Conservation (phyloP, 2,888 invertebrate species). For the Cotesia congregata region DNA sequence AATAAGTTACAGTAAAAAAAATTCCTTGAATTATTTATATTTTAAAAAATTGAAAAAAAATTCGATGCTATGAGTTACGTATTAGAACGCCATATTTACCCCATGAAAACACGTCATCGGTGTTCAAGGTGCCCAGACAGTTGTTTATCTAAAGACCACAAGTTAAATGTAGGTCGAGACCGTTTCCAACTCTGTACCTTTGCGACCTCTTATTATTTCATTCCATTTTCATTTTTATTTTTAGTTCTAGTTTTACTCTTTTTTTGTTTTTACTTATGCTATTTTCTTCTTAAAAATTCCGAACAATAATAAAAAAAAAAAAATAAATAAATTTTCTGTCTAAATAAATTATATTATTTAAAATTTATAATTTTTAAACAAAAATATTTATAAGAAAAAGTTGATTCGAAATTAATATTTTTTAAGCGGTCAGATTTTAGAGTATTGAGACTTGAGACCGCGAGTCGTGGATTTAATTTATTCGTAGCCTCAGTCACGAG, state of each 20-base stretch:
- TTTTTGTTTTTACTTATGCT: background rate
- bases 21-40: too few species aligned
- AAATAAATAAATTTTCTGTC: background rate
- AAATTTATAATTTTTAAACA: too few species aligned
- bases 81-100: slow-evolving; percentile 4
- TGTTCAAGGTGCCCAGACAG: slow-evolving; percentile 20
- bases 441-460: too few species aligned
- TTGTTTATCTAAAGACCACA: slow-evolving; percentile 29
- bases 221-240: background rate
- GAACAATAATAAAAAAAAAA: background rate
- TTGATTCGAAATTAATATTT: too few species aligned
- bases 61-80: too few species aligned
- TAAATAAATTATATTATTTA: background rate
- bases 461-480: background rate
- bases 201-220: background rate
- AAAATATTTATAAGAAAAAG: too few species aligned
- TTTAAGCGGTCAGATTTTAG: too few species aligned
- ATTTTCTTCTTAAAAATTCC: background rate
- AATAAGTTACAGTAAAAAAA: too few species aligned
- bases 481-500: slow-evolving; percentile 58
- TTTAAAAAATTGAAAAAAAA: too few species aligned
- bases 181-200: slow-evolving; percentile 7
- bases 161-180: slow-evolving; percentile 19
- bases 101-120: slow-evolving; percentile 22
- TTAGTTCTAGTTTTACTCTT: background rate